phyloP scores from a whole-genome alignment of 2,797 vertebrate genomes.

The Buceros bicornis region DNA sequence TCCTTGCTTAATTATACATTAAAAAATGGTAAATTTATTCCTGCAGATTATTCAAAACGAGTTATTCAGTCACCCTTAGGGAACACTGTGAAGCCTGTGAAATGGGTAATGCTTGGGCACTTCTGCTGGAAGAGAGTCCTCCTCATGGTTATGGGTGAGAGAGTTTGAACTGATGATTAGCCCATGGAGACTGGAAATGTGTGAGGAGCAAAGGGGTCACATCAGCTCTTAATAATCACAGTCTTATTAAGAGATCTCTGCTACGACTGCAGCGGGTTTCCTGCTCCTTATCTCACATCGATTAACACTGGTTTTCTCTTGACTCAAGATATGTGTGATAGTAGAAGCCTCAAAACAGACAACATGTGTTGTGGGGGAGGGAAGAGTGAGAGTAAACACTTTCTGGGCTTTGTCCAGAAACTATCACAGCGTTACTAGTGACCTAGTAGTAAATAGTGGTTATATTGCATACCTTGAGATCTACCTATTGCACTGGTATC shows the following conservation, averaged over 20 bases:
- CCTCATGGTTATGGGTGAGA: neutral
- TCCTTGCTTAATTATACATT: constrained; percentile 33
- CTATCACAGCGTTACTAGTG: neutral
- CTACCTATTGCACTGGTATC: neutral
- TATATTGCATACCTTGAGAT: neutral
- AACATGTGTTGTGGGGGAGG: neutral
- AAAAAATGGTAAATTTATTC: constrained; percentile 45
- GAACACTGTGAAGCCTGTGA: neutral
- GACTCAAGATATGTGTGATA: neutral
- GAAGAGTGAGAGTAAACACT: neutral
- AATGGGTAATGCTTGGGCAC: neutral
- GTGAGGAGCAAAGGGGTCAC: neutral
- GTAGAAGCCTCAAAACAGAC: neutral
- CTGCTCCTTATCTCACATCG: accelerated
- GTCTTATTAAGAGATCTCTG: neutral
- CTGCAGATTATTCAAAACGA: constrained; percentile 20
- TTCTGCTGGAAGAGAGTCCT: neutral
- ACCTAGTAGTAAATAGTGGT: neutral
- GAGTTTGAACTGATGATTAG: neutral
- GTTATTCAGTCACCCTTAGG: neutral
- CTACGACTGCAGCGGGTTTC: neutral
- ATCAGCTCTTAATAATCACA: neutral
- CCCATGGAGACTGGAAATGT: neutral
- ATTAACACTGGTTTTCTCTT: neutral
- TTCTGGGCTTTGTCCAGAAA: neutral